Conservation (phyloP, 2,113 vertebrate genomes). For the Megalops atlanticus region DNA sequence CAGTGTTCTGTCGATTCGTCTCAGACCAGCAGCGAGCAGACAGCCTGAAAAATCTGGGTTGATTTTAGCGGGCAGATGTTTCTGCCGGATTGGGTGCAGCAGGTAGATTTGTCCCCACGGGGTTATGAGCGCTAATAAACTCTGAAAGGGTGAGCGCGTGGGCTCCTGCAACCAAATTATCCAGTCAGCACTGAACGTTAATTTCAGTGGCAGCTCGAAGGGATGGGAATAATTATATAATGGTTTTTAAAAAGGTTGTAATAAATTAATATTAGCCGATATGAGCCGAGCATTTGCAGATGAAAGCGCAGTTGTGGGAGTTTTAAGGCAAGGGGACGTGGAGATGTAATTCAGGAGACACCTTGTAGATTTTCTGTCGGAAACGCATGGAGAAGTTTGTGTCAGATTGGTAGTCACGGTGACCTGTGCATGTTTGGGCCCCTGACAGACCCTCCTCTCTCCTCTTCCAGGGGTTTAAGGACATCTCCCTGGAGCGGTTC, state of each 20-base stretch:
- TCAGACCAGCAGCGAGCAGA: conserved; percentile 15
- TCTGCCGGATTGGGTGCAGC: background rate
- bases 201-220: background rate
- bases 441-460: background rate
- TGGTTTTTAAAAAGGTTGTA: background rate
- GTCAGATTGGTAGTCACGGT: too few relatives aligned
- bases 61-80: conserved; percentile 4
- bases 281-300: too few relatives aligned
- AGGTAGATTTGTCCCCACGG: background rate
- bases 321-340: background rate
- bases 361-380: background rate
- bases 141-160: background rate
- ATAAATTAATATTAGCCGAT: background rate
- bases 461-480: conserved; percentile 89
- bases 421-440: background rate
- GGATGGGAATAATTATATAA: background rate
- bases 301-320: background rate
- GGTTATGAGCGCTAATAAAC: conserved; percentile 5
- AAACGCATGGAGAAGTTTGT: background rate
- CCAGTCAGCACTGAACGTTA: background rate
- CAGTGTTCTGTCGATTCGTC: background rate
- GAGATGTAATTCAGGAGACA: background rate
- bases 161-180: background rate
- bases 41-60: conserved; percentile 17
- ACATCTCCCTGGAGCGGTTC: conserved; percentile 96